Evolutionary conservation across 2,888 invertebrate species (phyloP).

Genomic region (Phasia obesa): DNA sequence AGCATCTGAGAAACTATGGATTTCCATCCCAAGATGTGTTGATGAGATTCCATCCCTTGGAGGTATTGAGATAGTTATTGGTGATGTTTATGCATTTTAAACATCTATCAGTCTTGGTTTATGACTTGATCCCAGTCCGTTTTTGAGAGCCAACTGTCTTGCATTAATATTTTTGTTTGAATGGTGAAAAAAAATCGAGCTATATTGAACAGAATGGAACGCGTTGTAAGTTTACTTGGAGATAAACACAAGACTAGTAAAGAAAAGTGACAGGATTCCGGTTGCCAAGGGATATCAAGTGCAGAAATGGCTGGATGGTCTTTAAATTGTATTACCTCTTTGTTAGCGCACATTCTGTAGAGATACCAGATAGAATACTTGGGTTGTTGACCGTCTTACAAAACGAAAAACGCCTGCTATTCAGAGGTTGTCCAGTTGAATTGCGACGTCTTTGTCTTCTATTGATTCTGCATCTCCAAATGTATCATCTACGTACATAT

Average conservation of each 20-base stretch:
- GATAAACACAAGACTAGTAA: neutral
- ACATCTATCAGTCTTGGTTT: neutral
- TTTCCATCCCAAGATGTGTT: constrained; percentile 22
- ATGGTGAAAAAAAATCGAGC: constrained; percentile 17
- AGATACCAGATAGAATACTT: constrained; percentile 3
- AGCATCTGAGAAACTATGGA: constrained; percentile 32
- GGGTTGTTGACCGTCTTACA: constrained; percentile 3
- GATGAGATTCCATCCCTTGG: constrained; percentile 22
- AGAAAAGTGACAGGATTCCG: constrained; percentile 1
- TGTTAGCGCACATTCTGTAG: neutral
- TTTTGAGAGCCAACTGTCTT: neutral
- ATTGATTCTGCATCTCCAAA: constrained; percentile 73
- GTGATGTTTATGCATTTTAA: constrained; percentile 10
- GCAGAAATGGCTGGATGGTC: constrained; percentile 24
- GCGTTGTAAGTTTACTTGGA: neutral
- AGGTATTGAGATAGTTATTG: constrained; percentile 33
- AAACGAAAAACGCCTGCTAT: constrained; percentile 24
- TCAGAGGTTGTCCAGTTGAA: constrained; percentile 11
- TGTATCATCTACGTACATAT: too few relatives aligned
- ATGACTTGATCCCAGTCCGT: neutral
- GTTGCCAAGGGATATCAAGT: constrained; percentile 39
- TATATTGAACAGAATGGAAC: constrained; percentile 17
- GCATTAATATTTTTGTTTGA: constrained; percentile 30
- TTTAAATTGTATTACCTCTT: constrained; percentile 8
- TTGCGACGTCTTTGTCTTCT: constrained; percentile 11